Evolutionary conservation across 2,888 invertebrate genomes (phyloP).

Genomic region (Ashinkailepas kermadecensis): DNA sequence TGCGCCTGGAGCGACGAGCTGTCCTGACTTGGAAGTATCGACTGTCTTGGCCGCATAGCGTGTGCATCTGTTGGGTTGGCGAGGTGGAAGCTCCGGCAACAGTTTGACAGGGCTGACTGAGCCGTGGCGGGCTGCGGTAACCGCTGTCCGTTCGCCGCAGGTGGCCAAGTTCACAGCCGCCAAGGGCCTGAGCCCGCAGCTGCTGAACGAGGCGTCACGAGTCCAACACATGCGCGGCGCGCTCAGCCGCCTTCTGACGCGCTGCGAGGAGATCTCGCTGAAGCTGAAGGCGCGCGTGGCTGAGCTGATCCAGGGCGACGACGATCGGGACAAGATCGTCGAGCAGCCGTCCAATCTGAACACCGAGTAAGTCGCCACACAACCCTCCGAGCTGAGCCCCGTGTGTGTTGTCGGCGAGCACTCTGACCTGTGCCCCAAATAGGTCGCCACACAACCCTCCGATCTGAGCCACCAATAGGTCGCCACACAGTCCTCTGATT

Average conservation of each 20-base stretch:
- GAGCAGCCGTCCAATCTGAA: slow-evolving; percentile 65
- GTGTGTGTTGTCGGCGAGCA: not conserved
- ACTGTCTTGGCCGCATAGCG: too few relatives aligned
- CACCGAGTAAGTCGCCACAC: slow-evolving; percentile 48
- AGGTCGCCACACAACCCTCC: slow-evolving; percentile 36
- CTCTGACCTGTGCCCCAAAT: slow-evolving; percentile 48
- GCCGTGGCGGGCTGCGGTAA: too few relatives aligned
- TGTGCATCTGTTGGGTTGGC: too few relatives aligned
- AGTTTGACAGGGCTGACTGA: too few relatives aligned
- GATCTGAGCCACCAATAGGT: too few relatives aligned
- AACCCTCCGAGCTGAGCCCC: not conserved
- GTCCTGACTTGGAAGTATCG: too few relatives aligned
- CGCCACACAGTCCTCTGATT: too few relatives aligned
- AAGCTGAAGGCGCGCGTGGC: slow-evolving; percentile 72
- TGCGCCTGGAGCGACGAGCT: too few relatives aligned
- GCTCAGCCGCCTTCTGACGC: slow-evolving; percentile 69
- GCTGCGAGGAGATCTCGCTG: slow-evolving; percentile 71
- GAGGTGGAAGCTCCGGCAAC: too few relatives aligned
- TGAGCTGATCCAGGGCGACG: slow-evolving; percentile 55
- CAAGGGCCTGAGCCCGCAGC: slow-evolving; percentile 63
- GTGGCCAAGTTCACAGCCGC: slow-evolving; percentile 61
- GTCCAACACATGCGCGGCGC: slow-evolving; percentile 60
- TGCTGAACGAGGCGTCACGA: slow-evolving; percentile 70
- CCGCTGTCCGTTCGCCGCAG: slow-evolving; percentile 32
- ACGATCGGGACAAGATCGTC: slow-evolving; percentile 46